phyloP scores from a whole-genome alignment of 2,113 vertebrate species.

The Hippocampus abdominalis region DNA sequence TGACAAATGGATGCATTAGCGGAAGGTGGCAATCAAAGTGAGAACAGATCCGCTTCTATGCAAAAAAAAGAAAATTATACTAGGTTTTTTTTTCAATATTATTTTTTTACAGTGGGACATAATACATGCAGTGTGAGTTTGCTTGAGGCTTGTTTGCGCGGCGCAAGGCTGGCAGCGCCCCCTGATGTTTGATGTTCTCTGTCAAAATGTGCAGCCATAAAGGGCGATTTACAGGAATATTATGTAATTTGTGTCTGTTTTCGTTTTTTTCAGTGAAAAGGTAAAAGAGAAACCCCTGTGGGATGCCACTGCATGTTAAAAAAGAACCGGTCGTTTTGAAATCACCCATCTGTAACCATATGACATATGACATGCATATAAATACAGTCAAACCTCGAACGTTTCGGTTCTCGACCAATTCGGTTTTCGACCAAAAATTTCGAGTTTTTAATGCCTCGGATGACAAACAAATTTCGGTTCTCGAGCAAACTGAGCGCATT shows the following conservation, averaged over 20 bases:
- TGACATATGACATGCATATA: too few species aligned
- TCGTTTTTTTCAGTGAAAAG: slow-evolving; percentile 32
- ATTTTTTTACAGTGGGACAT: neutral
- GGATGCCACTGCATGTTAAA: neutral
- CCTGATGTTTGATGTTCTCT: slow-evolving; percentile 39
- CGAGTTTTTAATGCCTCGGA: too few species aligned
- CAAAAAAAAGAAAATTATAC: neutral
- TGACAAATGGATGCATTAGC: slow-evolving; percentile 27
- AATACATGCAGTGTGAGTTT: slow-evolving; percentile 26
- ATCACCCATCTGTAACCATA: neutral
- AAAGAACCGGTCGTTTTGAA: neutral
- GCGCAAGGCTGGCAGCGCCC: slow-evolving; percentile 22
- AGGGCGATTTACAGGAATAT: slow-evolving; percentile 40
- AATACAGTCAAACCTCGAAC: too few species aligned
- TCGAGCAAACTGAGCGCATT: too few species aligned
- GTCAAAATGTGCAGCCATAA: slow-evolving; percentile 30
- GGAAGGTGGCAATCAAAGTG: slow-evolving; percentile 12
- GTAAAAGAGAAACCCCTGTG: neutral
- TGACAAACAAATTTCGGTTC: too few species aligned
- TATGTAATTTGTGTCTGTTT: slow-evolving; percentile 15
- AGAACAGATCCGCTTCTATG: slow-evolving; percentile 7
- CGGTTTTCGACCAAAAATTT: too few species aligned
- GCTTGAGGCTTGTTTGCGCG: slow-evolving; percentile 21
- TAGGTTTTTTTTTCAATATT: neutral
- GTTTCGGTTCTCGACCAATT: too few species aligned